Percentiles rank a stretch among this genome's conserved stretches.
phyloP scores from a whole-genome alignment of 2,888 invertebrate genomes.

The Chrysolina haemoptera region DNA sequence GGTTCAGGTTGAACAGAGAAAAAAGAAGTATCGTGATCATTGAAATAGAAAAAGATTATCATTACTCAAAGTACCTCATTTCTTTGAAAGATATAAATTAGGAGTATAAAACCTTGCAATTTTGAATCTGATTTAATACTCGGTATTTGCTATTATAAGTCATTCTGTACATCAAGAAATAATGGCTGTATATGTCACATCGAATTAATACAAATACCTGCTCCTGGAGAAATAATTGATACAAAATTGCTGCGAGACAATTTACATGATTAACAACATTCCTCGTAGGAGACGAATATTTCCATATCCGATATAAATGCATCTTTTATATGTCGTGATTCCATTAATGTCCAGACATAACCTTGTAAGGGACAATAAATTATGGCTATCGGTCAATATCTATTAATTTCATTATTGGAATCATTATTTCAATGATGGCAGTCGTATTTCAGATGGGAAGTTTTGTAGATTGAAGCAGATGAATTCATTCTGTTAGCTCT shows the following conservation, averaged over 20 bases:
- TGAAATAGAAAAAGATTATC: too few relatives aligned
- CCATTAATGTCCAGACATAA: not conserved
- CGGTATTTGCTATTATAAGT: not conserved
- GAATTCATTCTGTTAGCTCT: too few relatives aligned
- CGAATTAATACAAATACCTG: not conserved
- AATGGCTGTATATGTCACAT: constrained; percentile 16
- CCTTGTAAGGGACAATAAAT: not conserved
- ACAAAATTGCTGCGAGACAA: not conserved
- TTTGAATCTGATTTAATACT: not conserved
- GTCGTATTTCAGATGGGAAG: too few relatives aligned
- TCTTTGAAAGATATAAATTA: too few relatives aligned
- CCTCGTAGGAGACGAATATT: not conserved
- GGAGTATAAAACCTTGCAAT: not conserved
- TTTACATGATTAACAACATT: constrained; percentile 9
- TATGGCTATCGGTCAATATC: not conserved
- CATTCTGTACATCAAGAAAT: not conserved
- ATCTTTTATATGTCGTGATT: not conserved
- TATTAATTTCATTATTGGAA: too few relatives aligned
- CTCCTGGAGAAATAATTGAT: constrained; percentile 11
- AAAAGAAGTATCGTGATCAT: too few relatives aligned
- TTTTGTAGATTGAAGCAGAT: too few relatives aligned
- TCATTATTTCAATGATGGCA: too few relatives aligned
- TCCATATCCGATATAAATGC: not conserved
- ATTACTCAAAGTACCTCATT: too few relatives aligned
- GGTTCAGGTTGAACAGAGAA: too few relatives aligned